These are phyloP conservation scores for Digitonthophagus gazella DNA, from an alignment of 2,888 invertebrate genomes.

Conservation along the genomic window DNA sequence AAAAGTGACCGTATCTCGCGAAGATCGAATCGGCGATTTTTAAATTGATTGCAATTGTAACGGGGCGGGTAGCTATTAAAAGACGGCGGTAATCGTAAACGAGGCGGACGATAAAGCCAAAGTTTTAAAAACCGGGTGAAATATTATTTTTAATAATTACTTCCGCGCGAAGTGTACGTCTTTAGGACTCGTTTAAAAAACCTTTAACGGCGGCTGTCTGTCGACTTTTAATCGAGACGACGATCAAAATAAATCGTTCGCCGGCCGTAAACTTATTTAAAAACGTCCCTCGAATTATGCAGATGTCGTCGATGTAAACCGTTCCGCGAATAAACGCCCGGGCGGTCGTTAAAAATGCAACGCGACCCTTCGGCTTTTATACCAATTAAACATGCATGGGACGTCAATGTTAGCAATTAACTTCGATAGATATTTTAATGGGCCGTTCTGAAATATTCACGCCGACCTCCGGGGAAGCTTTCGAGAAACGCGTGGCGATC, in stretches of 20 bases:
- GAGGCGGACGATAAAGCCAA: too few relatives aligned
- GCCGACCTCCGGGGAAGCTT: conserved; percentile 21
- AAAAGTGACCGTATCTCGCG: background rate
- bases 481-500: conserved; percentile 13
- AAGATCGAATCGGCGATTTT: background rate
- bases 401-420: conserved; percentile 47
- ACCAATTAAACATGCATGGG: conserved; percentile 48
- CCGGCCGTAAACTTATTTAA: background rate
- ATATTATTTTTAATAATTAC: background rate
- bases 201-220: too few relatives aligned
- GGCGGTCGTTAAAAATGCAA: background rate
- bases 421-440: conserved; percentile 34
- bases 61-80: too few relatives aligned
- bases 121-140: too few relatives aligned
- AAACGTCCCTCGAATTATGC: conserved; percentile 10
- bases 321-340: background rate
- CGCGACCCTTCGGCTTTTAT: conserved; percentile 39
- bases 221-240: background rate
- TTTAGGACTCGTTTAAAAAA: too few relatives aligned
- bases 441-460: conserved; percentile 28
- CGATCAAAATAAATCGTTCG: background rate
- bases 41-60: background rate
- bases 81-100: too few relatives aligned
- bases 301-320: conserved; percentile 2
- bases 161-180: too few relatives aligned